phyloP scores from a whole-genome alignment of 2,113 vertebrate species.

The Sorex fumeus region DNA sequence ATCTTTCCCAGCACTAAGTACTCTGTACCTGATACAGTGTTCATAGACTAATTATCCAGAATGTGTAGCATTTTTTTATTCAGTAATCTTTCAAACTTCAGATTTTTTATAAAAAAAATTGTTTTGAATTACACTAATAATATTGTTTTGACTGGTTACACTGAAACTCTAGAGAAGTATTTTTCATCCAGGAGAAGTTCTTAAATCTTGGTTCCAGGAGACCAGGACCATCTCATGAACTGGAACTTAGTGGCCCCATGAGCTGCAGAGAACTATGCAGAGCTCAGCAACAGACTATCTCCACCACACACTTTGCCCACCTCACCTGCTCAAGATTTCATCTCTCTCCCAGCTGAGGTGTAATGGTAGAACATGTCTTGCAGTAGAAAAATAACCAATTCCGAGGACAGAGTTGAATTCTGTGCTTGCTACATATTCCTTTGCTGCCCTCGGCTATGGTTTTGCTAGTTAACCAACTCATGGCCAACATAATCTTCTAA shows the following conservation, averaged over 20 bases:
- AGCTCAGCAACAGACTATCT: accelerated
- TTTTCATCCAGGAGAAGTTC: not conserved
- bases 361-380: not conserved
- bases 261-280: not conserved
- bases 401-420: not conserved
- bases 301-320: accelerated
- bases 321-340: accelerated
- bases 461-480: not conserved
- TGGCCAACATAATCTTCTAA: not conserved
- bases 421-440: accelerated
- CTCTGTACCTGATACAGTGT: not conserved
- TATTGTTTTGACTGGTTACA: not conserved
- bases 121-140: too few species aligned
- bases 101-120: not conserved
- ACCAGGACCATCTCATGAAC: not conserved
- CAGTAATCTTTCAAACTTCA: not conserved
- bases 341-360: too few species aligned
- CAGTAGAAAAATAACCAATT: not conserved
- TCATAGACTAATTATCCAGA: not conserved
- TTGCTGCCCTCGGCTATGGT: accelerated
- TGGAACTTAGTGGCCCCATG: not conserved
- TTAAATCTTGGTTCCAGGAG: not conserved
- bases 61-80: not conserved
- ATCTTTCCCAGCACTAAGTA: not conserved
- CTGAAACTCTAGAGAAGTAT: not conserved